phyloP scores from a whole-genome alignment of 2,888 invertebrate genomes.

The Cancer borealis region DNA sequence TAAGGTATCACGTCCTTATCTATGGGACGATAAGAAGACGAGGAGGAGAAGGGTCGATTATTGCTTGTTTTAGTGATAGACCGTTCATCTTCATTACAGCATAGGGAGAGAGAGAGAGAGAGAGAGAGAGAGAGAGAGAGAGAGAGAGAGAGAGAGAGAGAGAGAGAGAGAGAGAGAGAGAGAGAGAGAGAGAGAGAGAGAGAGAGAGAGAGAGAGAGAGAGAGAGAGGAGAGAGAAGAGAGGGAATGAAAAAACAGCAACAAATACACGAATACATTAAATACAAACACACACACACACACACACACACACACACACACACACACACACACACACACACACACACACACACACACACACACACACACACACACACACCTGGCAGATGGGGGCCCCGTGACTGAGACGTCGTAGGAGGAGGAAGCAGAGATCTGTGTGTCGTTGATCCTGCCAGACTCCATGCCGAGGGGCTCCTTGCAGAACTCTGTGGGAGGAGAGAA shows the following conservation, averaged over 20 bases:
- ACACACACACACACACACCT: slow-evolving; percentile 83
- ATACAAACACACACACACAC: not conserved
- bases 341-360: slow-evolving; percentile 30
- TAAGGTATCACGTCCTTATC: not conserved
- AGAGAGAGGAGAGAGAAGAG: slow-evolving; percentile 29
- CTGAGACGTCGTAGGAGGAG: slow-evolving; percentile 90
- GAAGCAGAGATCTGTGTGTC: slow-evolving; percentile 91
- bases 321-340: too few species aligned
- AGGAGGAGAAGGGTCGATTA: not conserved
- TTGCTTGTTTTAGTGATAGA: not conserved
- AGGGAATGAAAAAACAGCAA: not conserved
- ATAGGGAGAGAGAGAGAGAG: slow-evolving; percentile 5
- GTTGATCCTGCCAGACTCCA: slow-evolving; percentile 90
- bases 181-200: slow-evolving; percentile 44
- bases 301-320: too few species aligned
- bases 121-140: slow-evolving; percentile 43
- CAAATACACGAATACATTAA: not conserved
- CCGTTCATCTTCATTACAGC: not conserved
- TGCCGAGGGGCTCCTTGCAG: slow-evolving; percentile 90
- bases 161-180: slow-evolving; percentile 39
- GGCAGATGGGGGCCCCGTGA: slow-evolving; percentile 91
- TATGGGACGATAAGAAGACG: not conserved
- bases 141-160: slow-evolving; percentile 25
- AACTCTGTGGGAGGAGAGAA: slow-evolving; percentile 83
- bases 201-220: slow-evolving; percentile 25